Conservation (phyloP, 2,888 invertebrate species). For the Pseudolycoriella hygida region DNA sequence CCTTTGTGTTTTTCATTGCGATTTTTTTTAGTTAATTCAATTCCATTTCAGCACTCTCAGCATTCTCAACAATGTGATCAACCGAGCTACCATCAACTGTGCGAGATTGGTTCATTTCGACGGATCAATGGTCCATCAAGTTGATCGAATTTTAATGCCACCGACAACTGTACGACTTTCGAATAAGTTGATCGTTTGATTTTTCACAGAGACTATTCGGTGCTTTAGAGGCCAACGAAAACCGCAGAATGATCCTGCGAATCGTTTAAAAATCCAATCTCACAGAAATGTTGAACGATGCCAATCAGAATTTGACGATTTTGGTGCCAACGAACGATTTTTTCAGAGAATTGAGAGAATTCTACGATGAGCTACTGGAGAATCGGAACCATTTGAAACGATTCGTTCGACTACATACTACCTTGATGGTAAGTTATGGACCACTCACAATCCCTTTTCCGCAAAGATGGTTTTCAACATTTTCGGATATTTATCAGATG, state of each 20-base stretch:
- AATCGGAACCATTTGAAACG: slow-evolving; percentile 17
- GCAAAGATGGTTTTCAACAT: too few relatives aligned
- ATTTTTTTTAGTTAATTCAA: background rate
- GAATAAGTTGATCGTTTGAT: too few relatives aligned
- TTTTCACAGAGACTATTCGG: slow-evolving; percentile 19
- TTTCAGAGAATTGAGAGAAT: slow-evolving; percentile 23
- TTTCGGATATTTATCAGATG: too few relatives aligned
- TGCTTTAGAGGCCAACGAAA: slow-evolving; percentile 21
- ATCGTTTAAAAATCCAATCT: slow-evolving; percentile 23
- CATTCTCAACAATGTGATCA: slow-evolving; percentile 35
- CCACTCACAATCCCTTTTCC: too few relatives aligned
- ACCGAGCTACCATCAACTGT: slow-evolving; percentile 48
- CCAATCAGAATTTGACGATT: slow-evolving; percentile 21
- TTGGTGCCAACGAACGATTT: slow-evolving; percentile 28
- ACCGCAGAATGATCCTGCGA: slow-evolving; percentile 26
- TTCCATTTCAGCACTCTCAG: too few relatives aligned
- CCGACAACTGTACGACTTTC: slow-evolving; percentile 21
- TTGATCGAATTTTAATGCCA: slow-evolving; percentile 36
- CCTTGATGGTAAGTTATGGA: slow-evolving; percentile 2
- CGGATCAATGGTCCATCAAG: slow-evolving; percentile 45
- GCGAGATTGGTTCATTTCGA: slow-evolving; percentile 41
- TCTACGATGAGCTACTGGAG: slow-evolving; percentile 15
- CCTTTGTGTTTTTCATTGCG: too few relatives aligned
- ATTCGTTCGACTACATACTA: slow-evolving; percentile 22
- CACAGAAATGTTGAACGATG: slow-evolving; percentile 20